A percentile compares a stretch with the other conserved stretches of the same genome.
phyloP scores from a whole-genome alignment of 2,113 vertebrate species.

The Phylloscopus trochiloides region DNA sequence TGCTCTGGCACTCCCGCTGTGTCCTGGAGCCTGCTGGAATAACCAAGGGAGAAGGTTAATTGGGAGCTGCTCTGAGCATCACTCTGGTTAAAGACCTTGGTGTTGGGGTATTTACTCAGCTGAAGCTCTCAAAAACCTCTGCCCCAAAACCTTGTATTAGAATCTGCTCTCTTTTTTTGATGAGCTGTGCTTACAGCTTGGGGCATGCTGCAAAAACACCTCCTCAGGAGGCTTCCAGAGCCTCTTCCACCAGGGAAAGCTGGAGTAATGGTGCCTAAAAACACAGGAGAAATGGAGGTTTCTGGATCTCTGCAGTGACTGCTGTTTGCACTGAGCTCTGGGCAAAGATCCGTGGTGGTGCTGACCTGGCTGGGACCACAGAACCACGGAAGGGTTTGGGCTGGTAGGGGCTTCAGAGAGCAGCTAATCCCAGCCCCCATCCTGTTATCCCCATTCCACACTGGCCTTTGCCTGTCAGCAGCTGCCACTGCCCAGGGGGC shows the following conservation, averaged over 20 bases:
- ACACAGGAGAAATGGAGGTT: not conserved
- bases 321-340: not conserved
- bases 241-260: not conserved
- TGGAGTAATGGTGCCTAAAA: not conserved
- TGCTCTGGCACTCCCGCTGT: not conserved
- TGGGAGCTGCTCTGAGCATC: not conserved
- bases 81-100: not conserved
- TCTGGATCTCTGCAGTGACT: not conserved
- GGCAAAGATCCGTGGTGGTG: accelerated
- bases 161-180: not conserved
- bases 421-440: not conserved
- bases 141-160: not conserved
- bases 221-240: not conserved
- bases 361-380: not conserved
- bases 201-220: not conserved
- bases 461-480: not conserved
- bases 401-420: not conserved
- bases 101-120: not conserved
- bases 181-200: not conserved
- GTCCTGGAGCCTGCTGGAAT: not conserved
- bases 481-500: not conserved
- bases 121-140: not conserved
- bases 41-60: not conserved
- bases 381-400: not conserved
- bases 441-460: accelerated